These are phyloP conservation scores for Caloenas nicobarica DNA, from an alignment of 2,113 vertebrate species.

Conservation along the genomic window DNA sequence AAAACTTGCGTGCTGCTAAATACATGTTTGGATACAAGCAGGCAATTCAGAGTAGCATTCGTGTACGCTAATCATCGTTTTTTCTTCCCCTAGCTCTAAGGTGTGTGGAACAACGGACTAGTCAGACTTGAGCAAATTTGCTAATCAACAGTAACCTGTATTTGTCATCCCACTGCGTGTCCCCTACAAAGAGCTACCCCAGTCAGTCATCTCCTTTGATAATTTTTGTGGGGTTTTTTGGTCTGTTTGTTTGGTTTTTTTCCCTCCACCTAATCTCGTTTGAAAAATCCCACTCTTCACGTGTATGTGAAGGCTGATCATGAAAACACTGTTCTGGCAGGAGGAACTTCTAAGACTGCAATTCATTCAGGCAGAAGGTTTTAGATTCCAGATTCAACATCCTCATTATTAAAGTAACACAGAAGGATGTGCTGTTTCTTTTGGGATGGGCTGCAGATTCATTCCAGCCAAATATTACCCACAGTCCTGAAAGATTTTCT, in stretches of 20 bases:
- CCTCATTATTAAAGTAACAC: constrained; percentile 29
- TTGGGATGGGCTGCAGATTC: constrained; percentile 22
- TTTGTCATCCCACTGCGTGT: not conserved
- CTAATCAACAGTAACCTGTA: not conserved
- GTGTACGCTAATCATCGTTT: not conserved
- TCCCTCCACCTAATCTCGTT: not conserved
- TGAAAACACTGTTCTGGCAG: not conserved
- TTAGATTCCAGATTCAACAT: constrained; percentile 41
- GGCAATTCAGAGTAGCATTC: constrained; percentile 1
- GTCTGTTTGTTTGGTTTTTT: not conserved
- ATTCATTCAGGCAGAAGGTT: constrained; percentile 25
- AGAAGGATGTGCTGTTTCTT: constrained; percentile 45
- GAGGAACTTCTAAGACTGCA: constrained; percentile 20
- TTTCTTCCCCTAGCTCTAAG: not conserved
- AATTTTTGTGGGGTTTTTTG: not conserved
- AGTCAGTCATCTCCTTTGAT: not conserved
- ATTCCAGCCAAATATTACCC: constrained; percentile 37
- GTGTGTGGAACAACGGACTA: not conserved
- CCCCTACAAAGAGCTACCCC: not conserved
- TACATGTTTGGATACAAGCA: constrained; percentile 39
- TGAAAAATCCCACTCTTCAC: not conserved
- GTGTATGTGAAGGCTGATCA: not conserved
- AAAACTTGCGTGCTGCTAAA: constrained; percentile 42
- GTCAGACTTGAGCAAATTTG: not conserved
- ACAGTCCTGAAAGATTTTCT: constrained; percentile 34